phyloP scores from a whole-genome alignment of 2,797 vertebrate genomes.

The Catamblyrhynchus diadema region DNA sequence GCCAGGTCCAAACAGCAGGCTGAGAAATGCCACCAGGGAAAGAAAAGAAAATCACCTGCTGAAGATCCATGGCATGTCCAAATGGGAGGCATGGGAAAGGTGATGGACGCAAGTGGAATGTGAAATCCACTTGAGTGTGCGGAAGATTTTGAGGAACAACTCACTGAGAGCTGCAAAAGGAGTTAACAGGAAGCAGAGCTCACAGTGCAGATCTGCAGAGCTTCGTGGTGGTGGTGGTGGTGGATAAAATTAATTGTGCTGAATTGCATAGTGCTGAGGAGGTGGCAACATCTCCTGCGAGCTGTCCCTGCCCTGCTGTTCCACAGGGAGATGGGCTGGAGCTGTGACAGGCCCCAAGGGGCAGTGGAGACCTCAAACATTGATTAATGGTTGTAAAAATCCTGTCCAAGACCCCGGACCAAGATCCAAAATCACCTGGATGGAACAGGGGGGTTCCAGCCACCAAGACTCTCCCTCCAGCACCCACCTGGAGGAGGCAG shows the following conservation, averaged over 20 bases:
- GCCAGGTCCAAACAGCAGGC: background rate
- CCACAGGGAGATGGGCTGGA: background rate
- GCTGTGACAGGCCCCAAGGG: accelerated
- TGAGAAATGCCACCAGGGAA: background rate
- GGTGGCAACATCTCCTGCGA: background rate
- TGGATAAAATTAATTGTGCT: background rate
- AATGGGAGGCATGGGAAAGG: background rate
- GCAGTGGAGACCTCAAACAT: background rate
- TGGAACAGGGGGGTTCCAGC: background rate
- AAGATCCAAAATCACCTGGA: background rate
- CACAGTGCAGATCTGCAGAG: background rate
- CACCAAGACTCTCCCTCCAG: background rate
- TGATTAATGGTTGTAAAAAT: background rate
- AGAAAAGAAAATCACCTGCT: background rate
- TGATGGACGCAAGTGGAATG: background rate
- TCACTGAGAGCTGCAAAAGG: background rate
- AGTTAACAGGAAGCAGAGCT: background rate
- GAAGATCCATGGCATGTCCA: accelerated
- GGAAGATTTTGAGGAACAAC: background rate
- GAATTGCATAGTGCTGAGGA: background rate
- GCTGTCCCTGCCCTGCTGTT: background rate
- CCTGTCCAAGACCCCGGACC: background rate
- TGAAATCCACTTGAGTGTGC: accelerated
- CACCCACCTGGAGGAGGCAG: background rate
- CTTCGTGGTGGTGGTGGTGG: background rate